phyloP scores from a whole-genome alignment of 2,888 invertebrate genomes.

The Caenorhabditis sp. region DNA sequence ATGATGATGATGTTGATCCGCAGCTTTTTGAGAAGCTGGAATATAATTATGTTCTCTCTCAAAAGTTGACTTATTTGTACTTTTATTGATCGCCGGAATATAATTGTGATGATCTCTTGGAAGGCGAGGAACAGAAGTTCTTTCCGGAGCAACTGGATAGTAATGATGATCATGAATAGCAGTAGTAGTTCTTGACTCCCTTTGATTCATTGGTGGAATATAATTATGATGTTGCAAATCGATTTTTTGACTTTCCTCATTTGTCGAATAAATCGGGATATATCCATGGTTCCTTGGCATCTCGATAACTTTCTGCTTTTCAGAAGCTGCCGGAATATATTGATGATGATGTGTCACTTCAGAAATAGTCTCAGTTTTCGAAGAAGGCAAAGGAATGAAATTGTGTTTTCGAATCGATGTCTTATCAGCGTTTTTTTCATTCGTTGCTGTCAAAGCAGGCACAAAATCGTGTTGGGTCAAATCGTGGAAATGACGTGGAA shows the following conservation, averaged over 20 bases:
- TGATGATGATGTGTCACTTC: constrained; percentile 17
- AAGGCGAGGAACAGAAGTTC: constrained; percentile 21
- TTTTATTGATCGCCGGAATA: constrained; percentile 20
- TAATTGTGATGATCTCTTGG: constrained; percentile 32
- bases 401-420: constrained; percentile 23
- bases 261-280: constrained; percentile 25
- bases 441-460: constrained; percentile 30
- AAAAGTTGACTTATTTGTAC: background rate
- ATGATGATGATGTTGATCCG: constrained; percentile 7
- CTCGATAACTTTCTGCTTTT: constrained; percentile 10
- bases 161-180: constrained; percentile 29
- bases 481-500: constrained; percentile 35
- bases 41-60: constrained; percentile 29
- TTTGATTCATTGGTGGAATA: constrained; percentile 18
- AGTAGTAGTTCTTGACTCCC: background rate
- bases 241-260: constrained; percentile 11
- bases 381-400: constrained; percentile 5
- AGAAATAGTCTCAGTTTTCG: background rate
- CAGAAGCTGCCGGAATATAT: constrained; percentile 22
- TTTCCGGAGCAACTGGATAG: constrained; percentile 23
- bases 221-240: constrained; percentile 29
- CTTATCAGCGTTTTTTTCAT: constrained; percentile 6
- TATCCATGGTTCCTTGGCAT: constrained; percentile 31
- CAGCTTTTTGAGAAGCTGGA: constrained; percentile 16
- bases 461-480: constrained; percentile 27